Base-by-base conservation (phyloP, 2,113 vertebrate species). In the Gallinago jamesoni region DNA sequence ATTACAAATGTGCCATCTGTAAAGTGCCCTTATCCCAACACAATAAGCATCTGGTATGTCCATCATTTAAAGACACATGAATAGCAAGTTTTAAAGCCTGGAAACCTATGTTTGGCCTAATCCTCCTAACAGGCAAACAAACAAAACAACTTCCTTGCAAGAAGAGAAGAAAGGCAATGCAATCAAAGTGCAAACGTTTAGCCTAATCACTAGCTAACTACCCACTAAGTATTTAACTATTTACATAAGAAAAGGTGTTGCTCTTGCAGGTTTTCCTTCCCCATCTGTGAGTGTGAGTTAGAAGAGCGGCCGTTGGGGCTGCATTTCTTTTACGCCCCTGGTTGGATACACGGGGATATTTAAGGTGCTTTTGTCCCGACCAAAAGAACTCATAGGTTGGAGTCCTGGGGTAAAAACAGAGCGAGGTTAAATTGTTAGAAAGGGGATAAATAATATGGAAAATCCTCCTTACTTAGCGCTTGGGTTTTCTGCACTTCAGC, bases 401-500 rank as follows among this genome's bases (percentile, higher is more conserved):
- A 56, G 21, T 23, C 70, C 48, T 10, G 81, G 27, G 43, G 31
- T 66, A 7, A 3, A 3, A n/a, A 25, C 48, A 39, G 52, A 52
- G 28, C 2, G 10, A 20, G 25, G 52, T 39, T 8, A 12, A 77
- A 52, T 2, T 73, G 28, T 3, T 17, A 27, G 14, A 57, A 81
- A 67, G 43, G 33, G 33, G 41, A 72, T 45, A 30, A 94, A 92
- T 91, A 87, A 15, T 37, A 12, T 19, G 7, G 62, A 62, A 30
- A 35, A 50, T 39, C 25, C 97, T 56, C 64, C 98, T 98, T 98
- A 99, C 98, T 84, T 82, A 98, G 98, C 41, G 94, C 92, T 94
- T 86, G 98, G 48, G 97, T 97, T 97, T 98, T 98, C 94, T 93
- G 84, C 64, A 99, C 68, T 81, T 99, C 98, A 67, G 74, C 90